Evolutionary conservation across 2,888 invertebrate genomes (phyloP).

Genomic region (Onthophagus sagittarius): DNA sequence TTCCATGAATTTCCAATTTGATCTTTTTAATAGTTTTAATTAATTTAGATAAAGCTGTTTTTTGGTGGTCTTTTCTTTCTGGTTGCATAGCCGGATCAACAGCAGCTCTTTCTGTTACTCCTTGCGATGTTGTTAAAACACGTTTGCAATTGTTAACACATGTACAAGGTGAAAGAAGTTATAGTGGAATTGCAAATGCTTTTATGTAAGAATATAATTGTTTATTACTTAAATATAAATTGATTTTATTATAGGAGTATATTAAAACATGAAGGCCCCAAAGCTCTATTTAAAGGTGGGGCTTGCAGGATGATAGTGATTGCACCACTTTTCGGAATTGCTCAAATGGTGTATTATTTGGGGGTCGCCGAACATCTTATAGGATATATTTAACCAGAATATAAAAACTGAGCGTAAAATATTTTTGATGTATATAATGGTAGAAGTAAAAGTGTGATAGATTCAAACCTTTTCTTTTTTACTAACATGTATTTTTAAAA

Average conservation of each 20-base stretch:
- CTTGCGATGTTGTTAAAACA: conserved; percentile 97
- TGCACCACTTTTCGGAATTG: conserved; percentile 97
- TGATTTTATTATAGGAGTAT: conserved; percentile 64
- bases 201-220: conserved; percentile 66
- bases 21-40: no score
- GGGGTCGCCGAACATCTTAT: conserved; percentile 86
- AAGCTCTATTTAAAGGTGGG: conserved; percentile 97
- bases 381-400: conserved; percentile 40
- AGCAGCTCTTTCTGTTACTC: conserved; percentile 88
- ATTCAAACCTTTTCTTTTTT: no score
- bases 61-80: conserved; percentile 92
- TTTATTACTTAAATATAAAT: no score
- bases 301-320: conserved; percentile 97
- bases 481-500: no score
- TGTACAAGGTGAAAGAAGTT: conserved; percentile 79
- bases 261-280: conserved; percentile 79
- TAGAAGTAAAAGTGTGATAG: no score
- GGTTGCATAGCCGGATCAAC: conserved; percentile 89
- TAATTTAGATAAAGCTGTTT: conserved; percentile 61
- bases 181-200: conserved; percentile 85
- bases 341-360: conserved; percentile 95
- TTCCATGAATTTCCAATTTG: no score
- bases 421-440: neutral
- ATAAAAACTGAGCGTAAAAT: no score
- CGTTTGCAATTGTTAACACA: conserved; percentile 90